Base-by-base conservation (phyloP, 2,797 vertebrate genomes). In the Neostethus bicornis region DNA sequence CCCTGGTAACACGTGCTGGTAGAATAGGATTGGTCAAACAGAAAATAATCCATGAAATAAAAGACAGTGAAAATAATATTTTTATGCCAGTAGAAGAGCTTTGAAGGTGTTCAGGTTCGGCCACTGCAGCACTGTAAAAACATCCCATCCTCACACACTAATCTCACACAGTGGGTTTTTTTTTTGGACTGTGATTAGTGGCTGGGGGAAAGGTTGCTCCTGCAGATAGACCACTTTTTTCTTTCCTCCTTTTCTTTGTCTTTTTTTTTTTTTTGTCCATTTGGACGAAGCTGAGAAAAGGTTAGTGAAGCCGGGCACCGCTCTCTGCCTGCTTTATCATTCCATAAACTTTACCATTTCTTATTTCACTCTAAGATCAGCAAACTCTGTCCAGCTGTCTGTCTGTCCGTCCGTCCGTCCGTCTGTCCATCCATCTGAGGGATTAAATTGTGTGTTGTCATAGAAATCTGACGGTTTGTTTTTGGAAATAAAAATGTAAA, bases 141-240 rank as follows among this genome's bases (percentile, higher is more conserved):
- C n/a, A n/a, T n/a, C n/a, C n/a, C n/a, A n/a, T n/a, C n/a, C n/a
- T n/a, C n/a, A n/a, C n/a, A n/a, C n/a, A n/a, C n/a, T n/a, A n/a
- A n/a, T n/a, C n/a, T n/a, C n/a, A n/a, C n/a, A n/a, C n/a, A n/a
- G n/a, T n/a, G n/a, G n/a, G n/a, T n/a, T n/a, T n/a, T n/a, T n/a
- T n/a, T n/a, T n/a, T n/a, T n/a, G n/a, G n/a, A n/a, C n/a, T n/a
- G n/a, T 77, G 71, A 77, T 66, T 73, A 71, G 71, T 66, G 56
- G 69, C 65, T 73, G 56, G 41, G 75, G 80, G 73, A 86, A 87
- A 86, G 86, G 85, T 87, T 84, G 84, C 63, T 82, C 21, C 26
- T 62, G 58, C 78, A 75, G 74, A 84, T 80, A 74, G 74, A 82
- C 73, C 74, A 68, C 61, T 64, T 61, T 79, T 78, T 78, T 83